Evolutionary conservation across 2,113 vertebrate species (phyloP).

Genomic region (Australoheros scitulus): DNA sequence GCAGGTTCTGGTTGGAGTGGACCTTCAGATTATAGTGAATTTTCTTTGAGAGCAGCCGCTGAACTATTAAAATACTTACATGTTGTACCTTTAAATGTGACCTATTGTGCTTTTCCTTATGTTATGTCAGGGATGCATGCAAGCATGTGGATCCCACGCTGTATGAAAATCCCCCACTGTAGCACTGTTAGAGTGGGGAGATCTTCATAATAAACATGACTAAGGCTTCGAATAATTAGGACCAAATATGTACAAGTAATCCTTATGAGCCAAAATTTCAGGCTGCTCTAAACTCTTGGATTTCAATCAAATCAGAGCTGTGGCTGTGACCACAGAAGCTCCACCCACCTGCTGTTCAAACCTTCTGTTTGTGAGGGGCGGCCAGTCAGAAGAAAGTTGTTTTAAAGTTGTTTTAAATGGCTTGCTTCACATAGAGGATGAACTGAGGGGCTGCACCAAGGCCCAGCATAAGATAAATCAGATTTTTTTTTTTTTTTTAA

Average conservation of each 20-base stretch:
- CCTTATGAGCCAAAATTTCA: not conserved
- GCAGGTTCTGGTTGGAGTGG: not conserved
- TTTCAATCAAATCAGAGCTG: accelerated
- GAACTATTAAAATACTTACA: not conserved
- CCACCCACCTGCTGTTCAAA: not conserved
- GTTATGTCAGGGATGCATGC: not conserved
- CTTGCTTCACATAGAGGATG: not conserved
- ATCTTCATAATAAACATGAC: too few species aligned
- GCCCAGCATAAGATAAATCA: not conserved
- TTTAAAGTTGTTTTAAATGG: not conserved
- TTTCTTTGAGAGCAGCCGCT: not conserved
- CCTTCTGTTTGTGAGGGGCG: not conserved
- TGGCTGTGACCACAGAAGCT: not conserved
- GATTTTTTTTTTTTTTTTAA: not conserved
- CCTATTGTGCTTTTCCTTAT: not conserved
- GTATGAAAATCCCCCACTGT: too few species aligned
- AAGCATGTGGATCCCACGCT: too few species aligned
- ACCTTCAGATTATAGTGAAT: not conserved
- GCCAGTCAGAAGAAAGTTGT: not conserved
- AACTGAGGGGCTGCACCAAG: not conserved
- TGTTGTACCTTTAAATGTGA: not conserved
- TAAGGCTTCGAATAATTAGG: not conserved
- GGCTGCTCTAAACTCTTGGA: not conserved
- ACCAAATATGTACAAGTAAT: not conserved
- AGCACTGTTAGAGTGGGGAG: not conserved